A percentile compares a stretch with the other conserved stretches of the same genome.
These are phyloP conservation scores for Sinelater perroti DNA, from an alignment of 2,888 invertebrate genomes.

Conservation along the genomic window DNA sequence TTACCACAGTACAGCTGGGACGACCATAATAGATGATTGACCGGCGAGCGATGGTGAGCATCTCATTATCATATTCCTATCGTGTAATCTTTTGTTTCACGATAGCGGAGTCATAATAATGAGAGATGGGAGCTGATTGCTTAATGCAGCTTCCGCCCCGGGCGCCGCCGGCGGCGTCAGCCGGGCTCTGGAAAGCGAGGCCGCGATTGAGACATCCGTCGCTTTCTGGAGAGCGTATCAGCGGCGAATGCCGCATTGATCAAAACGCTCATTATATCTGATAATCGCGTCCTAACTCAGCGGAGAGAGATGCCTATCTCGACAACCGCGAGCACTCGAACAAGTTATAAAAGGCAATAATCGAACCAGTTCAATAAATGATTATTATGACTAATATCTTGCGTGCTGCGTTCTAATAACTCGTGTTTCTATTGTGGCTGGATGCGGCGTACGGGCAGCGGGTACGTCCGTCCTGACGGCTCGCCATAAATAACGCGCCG, in stretches of 20 bases:
- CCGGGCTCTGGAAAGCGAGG: not conserved
- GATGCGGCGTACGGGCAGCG: not conserved
- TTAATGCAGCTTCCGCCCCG: slow-evolving; percentile 27
- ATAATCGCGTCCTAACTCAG: slow-evolving; percentile 41
- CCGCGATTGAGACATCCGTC: slow-evolving; percentile 55
- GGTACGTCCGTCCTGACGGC: not conserved
- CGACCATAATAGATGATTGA: slow-evolving; percentile 7
- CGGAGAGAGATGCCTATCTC: slow-evolving; percentile 49
- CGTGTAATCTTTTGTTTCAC: slow-evolving; percentile 50
- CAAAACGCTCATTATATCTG: slow-evolving; percentile 56
- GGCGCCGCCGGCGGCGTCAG: not conserved
- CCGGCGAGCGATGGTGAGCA: slow-evolving; percentile 2
- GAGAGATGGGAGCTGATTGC: slow-evolving; percentile 38
- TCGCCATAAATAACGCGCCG: not conserved
- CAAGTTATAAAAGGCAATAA: slow-evolving; percentile 54
- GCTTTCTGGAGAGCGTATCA: slow-evolving; percentile 45
- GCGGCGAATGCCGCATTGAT: slow-evolving; percentile 53
- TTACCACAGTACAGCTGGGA: not conserved
- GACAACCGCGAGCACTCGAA: slow-evolving; percentile 49
- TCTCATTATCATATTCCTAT: slow-evolving; percentile 46
- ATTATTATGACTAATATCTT: slow-evolving; percentile 45
- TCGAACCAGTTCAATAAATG: slow-evolving; percentile 49
- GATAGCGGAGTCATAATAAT: slow-evolving; percentile 46
- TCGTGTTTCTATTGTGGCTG: slow-evolving; percentile 25
- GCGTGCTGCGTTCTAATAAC: slow-evolving; percentile 44